A percentile compares a stretch with the other conserved stretches of the same genome.
Conservation (phyloP, 2,113 vertebrate genomes). For the Sitta europaea region DNA sequence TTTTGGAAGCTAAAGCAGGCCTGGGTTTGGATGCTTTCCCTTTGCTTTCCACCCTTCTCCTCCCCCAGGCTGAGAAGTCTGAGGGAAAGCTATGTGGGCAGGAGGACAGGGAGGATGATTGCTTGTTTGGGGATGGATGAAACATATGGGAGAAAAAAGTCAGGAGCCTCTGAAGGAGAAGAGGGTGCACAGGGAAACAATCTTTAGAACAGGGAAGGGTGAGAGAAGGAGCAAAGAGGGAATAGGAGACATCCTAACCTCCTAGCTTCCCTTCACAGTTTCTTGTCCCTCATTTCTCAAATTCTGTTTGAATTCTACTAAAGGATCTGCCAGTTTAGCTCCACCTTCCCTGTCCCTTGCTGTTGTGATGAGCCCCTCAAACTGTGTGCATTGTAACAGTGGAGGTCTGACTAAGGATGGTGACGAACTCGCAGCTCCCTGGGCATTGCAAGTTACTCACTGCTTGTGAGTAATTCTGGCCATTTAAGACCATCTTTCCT, state of each 20-base stretch:
- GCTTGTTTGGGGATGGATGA: neutral
- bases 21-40: neutral
- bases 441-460: neutral
- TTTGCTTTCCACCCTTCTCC: neutral
- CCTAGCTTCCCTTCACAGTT: neutral
- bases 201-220: neutral
- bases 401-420: neutral
- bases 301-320: neutral
- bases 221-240: neutral
- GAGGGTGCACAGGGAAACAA: neutral
- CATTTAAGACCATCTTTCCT: neutral
- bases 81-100: neutral
- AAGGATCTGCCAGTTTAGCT: neutral
- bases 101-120: neutral
- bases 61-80: neutral
- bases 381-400: neutral
- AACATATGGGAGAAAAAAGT: neutral
- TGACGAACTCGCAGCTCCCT: neutral
- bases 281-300: neutral
- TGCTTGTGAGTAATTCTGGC: neutral
- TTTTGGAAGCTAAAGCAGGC: neutral
- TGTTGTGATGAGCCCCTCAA: neutral
- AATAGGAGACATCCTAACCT: neutral
- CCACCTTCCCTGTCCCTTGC: accelerated
- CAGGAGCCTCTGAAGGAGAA: neutral